Percentiles rank a stretch among this genome's conserved stretches.
phyloP scores from a whole-genome alignment of 2,113 vertebrate species.

The Eurystomus gularis region DNA sequence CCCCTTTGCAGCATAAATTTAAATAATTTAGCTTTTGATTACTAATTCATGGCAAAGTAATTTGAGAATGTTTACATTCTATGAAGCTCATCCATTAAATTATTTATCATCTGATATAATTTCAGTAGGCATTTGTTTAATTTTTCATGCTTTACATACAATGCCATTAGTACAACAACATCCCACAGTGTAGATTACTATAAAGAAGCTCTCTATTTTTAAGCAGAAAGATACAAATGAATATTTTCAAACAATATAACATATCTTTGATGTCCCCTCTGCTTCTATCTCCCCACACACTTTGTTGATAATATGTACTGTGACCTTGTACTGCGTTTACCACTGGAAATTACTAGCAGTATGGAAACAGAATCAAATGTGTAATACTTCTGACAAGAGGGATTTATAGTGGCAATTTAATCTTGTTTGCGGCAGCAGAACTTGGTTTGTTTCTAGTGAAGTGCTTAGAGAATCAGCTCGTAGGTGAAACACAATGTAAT shows the following conservation, averaged over 20 bases:
- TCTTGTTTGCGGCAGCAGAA: slow-evolving; percentile 11
- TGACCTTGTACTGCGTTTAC: not conserved
- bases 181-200: not conserved
- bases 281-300: not conserved
- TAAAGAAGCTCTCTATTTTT: not conserved
- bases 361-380: not conserved
- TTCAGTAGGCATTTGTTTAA: slow-evolving; percentile 17
- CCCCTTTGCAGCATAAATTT: not conserved
- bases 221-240: not conserved
- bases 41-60: slow-evolving; percentile 50
- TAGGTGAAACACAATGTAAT: not conserved
- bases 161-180: slow-evolving; percentile 5
- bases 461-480: not conserved
- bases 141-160: slow-evolving; percentile 25
- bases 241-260: not conserved
- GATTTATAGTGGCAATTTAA: not conserved
- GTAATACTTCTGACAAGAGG: not conserved
- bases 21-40: slow-evolving; percentile 60
- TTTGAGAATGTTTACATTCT: slow-evolving; percentile 52
- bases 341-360: not conserved
- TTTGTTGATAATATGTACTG: not conserved
- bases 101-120: slow-evolving; percentile 18
- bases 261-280: not conserved
- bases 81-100: slow-evolving; percentile 28
- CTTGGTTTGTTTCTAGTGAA: not conserved